These are phyloP conservation scores for Pholis gunnellus DNA, from an alignment of 2,113 vertebrate genomes.

Conservation along the genomic window DNA sequence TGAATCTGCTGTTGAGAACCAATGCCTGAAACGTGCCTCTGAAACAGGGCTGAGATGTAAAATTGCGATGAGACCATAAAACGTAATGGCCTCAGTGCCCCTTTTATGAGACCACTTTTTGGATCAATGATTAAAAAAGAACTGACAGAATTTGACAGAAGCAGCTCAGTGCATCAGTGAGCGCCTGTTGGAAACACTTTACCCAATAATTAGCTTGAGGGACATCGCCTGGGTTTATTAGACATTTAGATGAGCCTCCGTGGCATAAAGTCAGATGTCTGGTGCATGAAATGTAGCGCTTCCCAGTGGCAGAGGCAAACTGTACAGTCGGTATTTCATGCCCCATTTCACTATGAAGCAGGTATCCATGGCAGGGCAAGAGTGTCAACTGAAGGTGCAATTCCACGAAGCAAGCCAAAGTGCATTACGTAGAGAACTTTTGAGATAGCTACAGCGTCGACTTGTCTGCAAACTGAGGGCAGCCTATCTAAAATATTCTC, in stretches of 20 bases:
- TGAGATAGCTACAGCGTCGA: no score
- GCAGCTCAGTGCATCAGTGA: conserved; percentile 63
- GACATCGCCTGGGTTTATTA: conserved; percentile 49
- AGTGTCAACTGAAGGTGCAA: conserved; percentile 26
- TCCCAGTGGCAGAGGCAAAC: conserved; percentile 10
- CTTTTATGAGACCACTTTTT: conserved; percentile 44
- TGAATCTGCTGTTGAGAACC: conserved; percentile 28
- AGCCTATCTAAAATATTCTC: neutral
- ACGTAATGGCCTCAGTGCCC: conserved; percentile 42
- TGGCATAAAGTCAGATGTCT: conserved; percentile 47
- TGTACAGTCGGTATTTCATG: conserved; percentile 8
- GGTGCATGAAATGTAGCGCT: conserved; percentile 31
- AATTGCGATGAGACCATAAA: conserved; percentile 35
- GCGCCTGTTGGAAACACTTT: conserved; percentile 68
- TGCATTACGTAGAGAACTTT: no score
- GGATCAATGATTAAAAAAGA: conserved; percentile 66
- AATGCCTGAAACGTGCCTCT: conserved; percentile 1
- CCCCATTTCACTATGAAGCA: conserved; percentile 22
- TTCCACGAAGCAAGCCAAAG: no score
- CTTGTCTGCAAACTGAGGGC: no score
- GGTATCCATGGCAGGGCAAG: conserved; percentile 9
- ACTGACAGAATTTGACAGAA: conserved; percentile 61
- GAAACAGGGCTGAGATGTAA: conserved; percentile 19
- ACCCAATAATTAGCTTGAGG: conserved; percentile 69
- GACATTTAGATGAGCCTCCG: conserved; percentile 63